phyloP scores from a whole-genome alignment of 2,888 invertebrate genomes.

The Acholoe squamosa region DNA sequence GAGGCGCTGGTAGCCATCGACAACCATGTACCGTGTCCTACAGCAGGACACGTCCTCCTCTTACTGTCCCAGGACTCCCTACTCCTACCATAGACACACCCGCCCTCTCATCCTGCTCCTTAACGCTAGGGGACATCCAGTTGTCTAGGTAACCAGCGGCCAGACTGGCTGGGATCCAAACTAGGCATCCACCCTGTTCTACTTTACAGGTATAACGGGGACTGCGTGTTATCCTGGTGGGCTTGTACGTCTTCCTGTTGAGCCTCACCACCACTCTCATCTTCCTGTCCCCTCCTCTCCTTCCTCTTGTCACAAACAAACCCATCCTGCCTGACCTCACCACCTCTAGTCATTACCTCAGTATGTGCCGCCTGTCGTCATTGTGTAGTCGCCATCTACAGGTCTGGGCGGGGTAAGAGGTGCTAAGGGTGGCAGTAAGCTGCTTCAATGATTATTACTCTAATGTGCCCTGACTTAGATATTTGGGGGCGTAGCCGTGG shows the following conservation, averaged over 20 bases:
- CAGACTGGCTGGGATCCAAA: conserved; percentile 32
- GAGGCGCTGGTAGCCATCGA: no score
- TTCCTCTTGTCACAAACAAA: no score
- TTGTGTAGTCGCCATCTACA: no score
- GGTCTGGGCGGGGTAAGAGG: no score
- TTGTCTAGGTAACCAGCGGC: conserved; percentile 18
- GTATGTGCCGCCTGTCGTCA: no score
- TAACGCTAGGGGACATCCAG: neutral
- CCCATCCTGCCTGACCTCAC: no score
- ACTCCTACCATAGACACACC: neutral
- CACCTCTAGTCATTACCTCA: no score
- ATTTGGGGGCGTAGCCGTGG: conserved; percentile 18
- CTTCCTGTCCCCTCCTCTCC: neutral
- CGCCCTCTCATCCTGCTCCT: neutral
- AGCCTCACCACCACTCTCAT: neutral
- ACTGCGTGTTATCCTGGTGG: neutral
- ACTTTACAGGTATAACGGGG: neutral
- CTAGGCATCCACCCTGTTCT: neutral
- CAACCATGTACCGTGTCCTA: neutral
- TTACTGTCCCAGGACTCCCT: no score
- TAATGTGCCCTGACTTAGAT: neutral
- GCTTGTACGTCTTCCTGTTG: neutral
- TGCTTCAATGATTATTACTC: neutral
- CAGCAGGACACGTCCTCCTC: neutral
- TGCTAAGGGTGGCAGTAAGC: no score